These are phyloP conservation scores for Bombus soroeensis DNA, from an alignment of 1,140 invertebrate species.

Conservation along the genomic window DNA sequence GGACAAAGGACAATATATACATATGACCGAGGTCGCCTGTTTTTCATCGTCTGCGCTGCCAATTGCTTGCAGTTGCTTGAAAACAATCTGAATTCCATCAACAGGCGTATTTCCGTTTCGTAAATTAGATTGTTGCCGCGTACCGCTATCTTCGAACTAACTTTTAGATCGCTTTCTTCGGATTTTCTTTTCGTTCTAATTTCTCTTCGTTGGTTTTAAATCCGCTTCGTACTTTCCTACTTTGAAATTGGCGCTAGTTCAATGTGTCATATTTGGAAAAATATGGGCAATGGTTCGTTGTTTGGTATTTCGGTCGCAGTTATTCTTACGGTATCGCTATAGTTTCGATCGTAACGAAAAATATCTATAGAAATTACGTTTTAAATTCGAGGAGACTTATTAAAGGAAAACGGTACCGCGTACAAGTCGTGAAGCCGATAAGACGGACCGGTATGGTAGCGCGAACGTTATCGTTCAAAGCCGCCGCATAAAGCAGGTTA, in stretches of 20 bases:
- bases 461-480: conserved; percentile 54
- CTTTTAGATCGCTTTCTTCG: not conserved
- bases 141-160: not conserved
- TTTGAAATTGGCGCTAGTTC: no score
- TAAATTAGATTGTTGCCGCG: conserved; percentile 12
- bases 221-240: no score
- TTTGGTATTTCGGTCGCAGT: no score
- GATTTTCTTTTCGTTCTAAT: not conserved
- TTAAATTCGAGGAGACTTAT: conserved; percentile 31
- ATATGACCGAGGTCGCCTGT: conserved; percentile 53
- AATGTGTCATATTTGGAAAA: no score
- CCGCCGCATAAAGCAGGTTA: conserved; percentile 52
- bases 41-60: conserved; percentile 60
- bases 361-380: conserved; percentile 12
- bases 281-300: no score
- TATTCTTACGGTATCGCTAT: no score
- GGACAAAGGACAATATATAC: conserved; percentile 74
- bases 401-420: conserved; percentile 52
- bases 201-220: no score
- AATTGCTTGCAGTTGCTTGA: conserved; percentile 56
- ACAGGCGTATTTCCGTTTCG: not conserved
- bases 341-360: conserved; percentile 23
- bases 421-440: conserved; percentile 41
- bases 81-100: conserved; percentile 65
- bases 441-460: conserved; percentile 53